Conservation (phyloP, 2,797 vertebrate genomes). For the Myripristis murdjan region DNA sequence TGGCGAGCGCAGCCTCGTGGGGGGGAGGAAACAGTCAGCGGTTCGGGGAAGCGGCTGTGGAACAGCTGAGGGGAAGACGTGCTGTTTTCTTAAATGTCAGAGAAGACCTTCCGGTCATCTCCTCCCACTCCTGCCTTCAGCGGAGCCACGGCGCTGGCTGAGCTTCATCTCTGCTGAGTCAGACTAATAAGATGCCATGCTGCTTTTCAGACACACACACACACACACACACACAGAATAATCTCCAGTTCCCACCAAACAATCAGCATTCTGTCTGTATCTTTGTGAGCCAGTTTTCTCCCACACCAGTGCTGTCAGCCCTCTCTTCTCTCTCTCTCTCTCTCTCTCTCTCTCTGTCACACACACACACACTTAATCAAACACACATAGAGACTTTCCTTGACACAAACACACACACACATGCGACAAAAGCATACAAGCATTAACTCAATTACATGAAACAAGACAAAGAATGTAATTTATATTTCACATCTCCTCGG, state of each 20-base stretch:
- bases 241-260: slow-evolving; percentile 27
- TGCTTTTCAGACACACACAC: slow-evolving; percentile 7
- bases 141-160: slow-evolving; percentile 43
- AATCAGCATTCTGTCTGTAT: slow-evolving; percentile 3
- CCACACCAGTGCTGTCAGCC: background rate
- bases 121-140: slow-evolving; percentile 63
- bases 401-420: background rate
- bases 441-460: background rate
- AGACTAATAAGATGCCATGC: slow-evolving; percentile 53
- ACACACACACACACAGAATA: slow-evolving; percentile 15
- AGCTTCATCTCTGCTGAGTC: slow-evolving; percentile 65
- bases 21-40: slow-evolving; percentile 42
- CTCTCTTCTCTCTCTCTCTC: too few relatives aligned
- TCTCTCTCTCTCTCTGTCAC: background rate
- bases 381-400: background rate
- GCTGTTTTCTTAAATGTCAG: slow-evolving; percentile 48
- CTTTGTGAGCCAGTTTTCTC: background rate
- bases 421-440: background rate
- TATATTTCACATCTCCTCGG: too few relatives aligned
- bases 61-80: slow-evolving; percentile 64
- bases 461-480: too few relatives aligned
- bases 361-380: background rate
- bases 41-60: slow-evolving; percentile 58
- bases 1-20: slow-evolving; percentile 10
- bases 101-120: slow-evolving; percentile 64